Evolutionary conservation across 1,140 invertebrate genomes (phyloP), one percentile per base, ranked within the genome.

Genomic region (Caenorhabditis brenneri): DNA sequence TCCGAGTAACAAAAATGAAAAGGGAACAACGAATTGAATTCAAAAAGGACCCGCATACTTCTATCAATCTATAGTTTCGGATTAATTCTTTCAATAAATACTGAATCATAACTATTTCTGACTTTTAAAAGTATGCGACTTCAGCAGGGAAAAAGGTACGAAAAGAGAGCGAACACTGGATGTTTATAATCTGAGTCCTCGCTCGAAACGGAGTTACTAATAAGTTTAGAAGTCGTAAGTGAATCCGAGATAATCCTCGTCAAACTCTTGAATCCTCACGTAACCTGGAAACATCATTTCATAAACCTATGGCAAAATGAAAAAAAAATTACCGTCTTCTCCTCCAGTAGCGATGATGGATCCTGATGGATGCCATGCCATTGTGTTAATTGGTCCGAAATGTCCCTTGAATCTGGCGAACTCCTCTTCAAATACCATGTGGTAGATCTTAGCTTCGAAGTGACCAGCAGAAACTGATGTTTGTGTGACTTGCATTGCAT

Each of bases 361-460:
- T 49, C 98, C 98, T 93, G 97, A 96, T 15, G 98, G 98, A 93
- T 99, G 96, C 92, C 99, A 99, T 58, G 95, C 95, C 80, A 99
- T 93, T 91, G 95, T 96, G 93, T 99, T 99, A 88, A 99, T 99
- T 1, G 98, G 98, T 88, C 98, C 98, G 91, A 99, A 99, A 93
- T 99, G 98, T 74, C 97, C 97, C 91, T 99, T 99, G 0, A 99
- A 94, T 80, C 97, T 92, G 0, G 95, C 97, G 92, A 99, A 99
- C 92, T 99, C 98, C 92, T 99, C 97, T 92, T 99, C 97, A 91
- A 98, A 99, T n/a, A 99, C 94, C 58, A 99, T 91, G 92, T 99
- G 97, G 93, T 95, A 99, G 92, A 99, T 97, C 60, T 97, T 93
- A 4, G 97, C 96, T 91, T 99, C 97, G 90, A 99, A 99, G 93